Evolutionary conservation across 2,888 invertebrate species (phyloP), one percentile per base, ranked within the genome.

Genomic region (Limnephilus marmoratus): DNA sequence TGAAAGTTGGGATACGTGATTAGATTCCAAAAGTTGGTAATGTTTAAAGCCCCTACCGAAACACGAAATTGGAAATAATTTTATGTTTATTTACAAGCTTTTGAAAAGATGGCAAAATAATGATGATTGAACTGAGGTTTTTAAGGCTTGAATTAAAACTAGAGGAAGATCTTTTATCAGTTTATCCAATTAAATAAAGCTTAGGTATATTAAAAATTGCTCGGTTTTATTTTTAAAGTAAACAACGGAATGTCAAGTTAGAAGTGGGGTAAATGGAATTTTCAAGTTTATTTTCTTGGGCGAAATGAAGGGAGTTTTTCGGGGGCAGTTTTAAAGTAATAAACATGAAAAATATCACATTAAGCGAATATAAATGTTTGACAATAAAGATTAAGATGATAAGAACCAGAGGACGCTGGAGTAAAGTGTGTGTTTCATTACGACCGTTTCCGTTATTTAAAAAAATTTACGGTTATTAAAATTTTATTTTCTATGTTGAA

Each of bases 51-150:
- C n/a, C 15, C 85, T 45, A 45, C 41, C 85, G 85, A 45, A 45
- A n/a, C 85, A 45, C 49, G 85, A 86, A 86, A 86, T 86, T 49
- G 85, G 85, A 45, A 86, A 86, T 49, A 86, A 86, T 86, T 86
- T 86, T 45, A 29, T 86, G 49, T 45, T 86, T 86, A 86, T 86
- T 86, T 86, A 86, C 49, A 45, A 29, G 29, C 29, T 86, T 49
- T 45, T 37, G 13, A 29, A 45, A 29, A 41, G 85, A 86, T 37
- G 18, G 85, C 12, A 49, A 41, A 86, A 86, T 86, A 86, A 86
- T 86, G 85, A 86, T 41, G 85, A 86, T 86, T 86, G 41, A 86
- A 86, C 82, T 82, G 82, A 45, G n/a, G 49, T 86, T 85, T 86
- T 86, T 86, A 12, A 49, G 49, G 41, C 49, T 86, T n/a, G 18